These are phyloP conservation scores for Macrotrachela quadricornifera DNA, from an alignment of 1,140 invertebrate genomes.

Conservation along the genomic window DNA sequence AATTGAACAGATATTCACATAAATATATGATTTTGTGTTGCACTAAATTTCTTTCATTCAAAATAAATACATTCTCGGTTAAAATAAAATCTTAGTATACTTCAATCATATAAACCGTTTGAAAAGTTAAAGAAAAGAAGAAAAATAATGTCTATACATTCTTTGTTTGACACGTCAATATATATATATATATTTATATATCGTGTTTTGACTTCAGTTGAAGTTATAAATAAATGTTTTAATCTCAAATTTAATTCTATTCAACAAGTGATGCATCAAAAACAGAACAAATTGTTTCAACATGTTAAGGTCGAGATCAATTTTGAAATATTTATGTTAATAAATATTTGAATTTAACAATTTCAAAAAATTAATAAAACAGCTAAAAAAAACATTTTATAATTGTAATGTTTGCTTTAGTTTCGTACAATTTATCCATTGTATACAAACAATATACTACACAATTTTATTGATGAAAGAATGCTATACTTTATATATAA, in stretches of 20 bases:
- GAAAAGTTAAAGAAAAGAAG: no score
- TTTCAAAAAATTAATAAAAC: conserved; percentile 53
- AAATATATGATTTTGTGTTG: no score
- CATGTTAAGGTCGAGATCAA: conserved; percentile 42
- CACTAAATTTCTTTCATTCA: no score
- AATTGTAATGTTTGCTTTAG: conserved; percentile 68
- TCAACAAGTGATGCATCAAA: conserved; percentile 62
- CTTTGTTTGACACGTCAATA: no score
- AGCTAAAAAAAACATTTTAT: conserved; percentile 48
- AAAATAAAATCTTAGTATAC: no score
- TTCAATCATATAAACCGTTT: no score
- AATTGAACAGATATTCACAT: no score
- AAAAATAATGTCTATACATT: no score
- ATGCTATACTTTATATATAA: conserved; percentile 67
- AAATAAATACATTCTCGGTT: no score
- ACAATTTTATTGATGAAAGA: conserved; percentile 61
- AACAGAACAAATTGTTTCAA: conserved; percentile 56
- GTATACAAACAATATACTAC: conserved; percentile 64
- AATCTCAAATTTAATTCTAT: conserved; percentile 42
- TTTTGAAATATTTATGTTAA: conserved; percentile 82
- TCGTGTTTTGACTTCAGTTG: no score
- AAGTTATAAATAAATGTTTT: no score
- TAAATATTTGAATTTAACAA: conserved; percentile 73
- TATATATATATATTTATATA: no score
- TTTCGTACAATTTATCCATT: conserved; percentile 78